Base-by-base conservation (phyloP, 2,797 vertebrate genomes). In the Diglossa cyanea region DNA sequence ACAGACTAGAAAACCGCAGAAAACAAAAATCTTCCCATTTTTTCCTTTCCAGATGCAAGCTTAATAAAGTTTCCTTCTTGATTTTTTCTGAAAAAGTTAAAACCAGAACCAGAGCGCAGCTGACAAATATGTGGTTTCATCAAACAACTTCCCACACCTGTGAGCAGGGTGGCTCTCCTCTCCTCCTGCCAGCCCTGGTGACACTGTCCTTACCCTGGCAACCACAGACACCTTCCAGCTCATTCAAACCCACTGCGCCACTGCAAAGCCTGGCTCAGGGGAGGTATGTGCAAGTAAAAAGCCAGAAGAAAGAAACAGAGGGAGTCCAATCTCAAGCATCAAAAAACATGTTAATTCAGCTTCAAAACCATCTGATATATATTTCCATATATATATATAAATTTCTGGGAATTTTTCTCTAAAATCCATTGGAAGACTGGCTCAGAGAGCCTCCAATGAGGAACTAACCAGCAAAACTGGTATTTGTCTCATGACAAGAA, bases 281-380 rank as follows among this genome's bases (percentile, higher is more conserved):
- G n/a, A 66, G 15, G 4, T 9, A 6, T 1, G 13, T 33, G 14
- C 8, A 33, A 61, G 8, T 6, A 31, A 53, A 61, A 35, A 75
- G 13, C 4, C 31, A 72, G 31, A 47, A 71, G 17, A 30, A 31
- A 13, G 17, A 74, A 77, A 7, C 13, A 45, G 23, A 58, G 3
- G 2, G 18, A 74, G 9, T 57, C 47, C 16, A 68, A 23, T 7
- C 20, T 58, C 17, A 6, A n/a, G 11, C 16, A 54, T 0, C 1
- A 70, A 54, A 54, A 42, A 2, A 19, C 5, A 17, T 0, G 1
- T 21, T 54, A 54, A 60, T 24, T 39, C 18, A 19, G 23, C 33
- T 62, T 33, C 37, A 75, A 60, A 89, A 28, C 7, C 18, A 55
- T 13, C 19, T 15, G 13, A 67, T 30, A 8, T 0, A 0, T 31